Evolutionary conservation across 1,140 invertebrate genomes (phyloP), one percentile per base, ranked within the genome.

Genomic region (Drosophila neocordata): DNA sequence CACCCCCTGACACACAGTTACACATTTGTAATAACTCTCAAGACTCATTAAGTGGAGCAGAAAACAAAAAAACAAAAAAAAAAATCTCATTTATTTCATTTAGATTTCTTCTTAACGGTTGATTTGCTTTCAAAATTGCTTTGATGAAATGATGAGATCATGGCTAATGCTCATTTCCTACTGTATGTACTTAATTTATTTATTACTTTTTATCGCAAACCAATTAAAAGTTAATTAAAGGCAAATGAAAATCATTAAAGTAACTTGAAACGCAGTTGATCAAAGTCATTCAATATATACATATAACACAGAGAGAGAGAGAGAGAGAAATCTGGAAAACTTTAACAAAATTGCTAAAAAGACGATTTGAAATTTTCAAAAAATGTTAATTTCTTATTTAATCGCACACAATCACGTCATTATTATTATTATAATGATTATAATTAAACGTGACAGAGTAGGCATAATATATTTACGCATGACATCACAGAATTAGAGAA

Each of bases 401-500:
- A 7, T 4, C 41, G n/a, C 35, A 24, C 48, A 55, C 37, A 56
- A 69, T 51, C 59, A 69, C 80, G 72, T 84, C 80, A 76, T 57
- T 22, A 64, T 65, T 22, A 64, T 65, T 66, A 82, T 76, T 84
- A 78, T 53, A 55, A 48, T 61, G 53, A 57, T 12, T 44, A 59
- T 38, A 67, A 77, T 63, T 65, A 75, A 58, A 34, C 63, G 51
- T 31, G 44, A 65, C 52, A 65, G 38, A 77, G 41, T 59, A 37
- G 37, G 22, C 31, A 60, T 38, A 5, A 58, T 41, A 44, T 59
- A 77, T 53, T 68, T 24, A 77, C 72, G 72, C 72, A 87, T 85
- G 82, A 85, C 78, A 75, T 85, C 83, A 85, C 72, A 72, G 31
- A 24, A 63, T 44, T 20, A 62, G 12, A 52, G 60, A 55, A 63